Evolutionary conservation across 2,113 vertebrate genomes (phyloP).

Genomic region (Mola mola): DNA sequence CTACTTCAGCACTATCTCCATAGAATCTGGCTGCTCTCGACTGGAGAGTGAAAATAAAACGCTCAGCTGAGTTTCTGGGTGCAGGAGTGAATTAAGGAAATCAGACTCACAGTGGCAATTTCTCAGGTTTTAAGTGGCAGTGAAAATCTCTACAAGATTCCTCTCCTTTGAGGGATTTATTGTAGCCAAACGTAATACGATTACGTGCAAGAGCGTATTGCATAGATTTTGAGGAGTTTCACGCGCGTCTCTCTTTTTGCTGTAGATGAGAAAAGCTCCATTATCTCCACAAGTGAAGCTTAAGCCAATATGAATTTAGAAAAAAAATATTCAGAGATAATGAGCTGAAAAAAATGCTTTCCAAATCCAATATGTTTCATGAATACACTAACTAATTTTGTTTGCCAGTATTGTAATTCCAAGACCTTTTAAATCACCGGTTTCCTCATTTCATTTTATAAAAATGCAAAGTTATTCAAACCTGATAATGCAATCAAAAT

Average conservation of each 20-base stretch:
- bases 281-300: conserved; percentile 37
- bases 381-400: conserved; percentile 43
- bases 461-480: conserved; percentile 62
- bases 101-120: conserved; percentile 67
- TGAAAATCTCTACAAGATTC: conserved; percentile 66
- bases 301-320: conserved; percentile 30
- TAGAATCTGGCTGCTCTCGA: conserved; percentile 57
- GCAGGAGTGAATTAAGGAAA: conserved; percentile 72
- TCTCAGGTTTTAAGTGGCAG: conserved; percentile 69
- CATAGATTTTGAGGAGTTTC: conserved; percentile 45
- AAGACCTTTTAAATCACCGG: conserved; percentile 35
- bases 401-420: conserved; percentile 39
- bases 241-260: conserved; percentile 23
- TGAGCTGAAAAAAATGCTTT: conserved; percentile 46
- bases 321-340: conserved; percentile 51
- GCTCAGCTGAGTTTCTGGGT: conserved; percentile 57
- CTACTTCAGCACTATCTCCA: conserved; percentile 60
- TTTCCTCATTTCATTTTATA: conserved; percentile 47
- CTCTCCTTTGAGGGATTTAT: conserved; percentile 58
- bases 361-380: conserved; percentile 54
- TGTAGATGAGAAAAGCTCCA: conserved; percentile 25
- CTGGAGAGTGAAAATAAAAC: conserved; percentile 64
- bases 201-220: conserved; percentile 55
- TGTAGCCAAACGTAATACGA: conserved; percentile 58
- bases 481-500: conserved; percentile 38